Base-by-base conservation (phyloP, 2,113 vertebrate species). In the Coryphaenoides rupestris region DNA sequence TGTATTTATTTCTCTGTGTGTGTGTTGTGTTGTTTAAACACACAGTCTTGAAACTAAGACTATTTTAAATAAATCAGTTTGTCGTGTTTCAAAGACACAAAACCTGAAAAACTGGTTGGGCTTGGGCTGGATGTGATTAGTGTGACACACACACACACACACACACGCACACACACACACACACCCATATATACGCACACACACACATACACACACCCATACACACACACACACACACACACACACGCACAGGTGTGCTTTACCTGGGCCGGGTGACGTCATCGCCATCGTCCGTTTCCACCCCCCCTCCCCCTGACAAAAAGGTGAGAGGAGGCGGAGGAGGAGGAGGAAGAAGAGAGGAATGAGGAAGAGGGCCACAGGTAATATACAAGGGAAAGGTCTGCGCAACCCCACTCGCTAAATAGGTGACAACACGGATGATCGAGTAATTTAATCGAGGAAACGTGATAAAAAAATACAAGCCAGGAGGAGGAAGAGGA, bases 401-500 rank as follows among this genome's bases (percentile, higher is more conserved):
- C 5, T 45, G 40, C n/a, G n/a, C n/a, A n/a, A n/a, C n/a, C n/a
- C n/a, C n/a, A n/a, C n/a, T n/a, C n/a, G n/a, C n/a, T n/a, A n/a
- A n/a, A n/a, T n/a, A n/a, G n/a, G n/a, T n/a, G n/a, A n/a, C n/a
- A n/a, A n/a, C n/a, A n/a, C n/a, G n/a, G n/a, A n/a, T n/a, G n/a
- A n/a, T n/a, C n/a, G n/a, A n/a, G n/a, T n/a, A n/a, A n/a, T n/a
- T n/a, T n/a, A n/a, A n/a, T n/a, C n/a, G n/a, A n/a, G n/a, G n/a
- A n/a, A n/a, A n/a, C n/a, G n/a, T n/a, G n/a, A n/a, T n/a, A n/a
- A n/a, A n/a, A n/a, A n/a, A n/a, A n/a, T n/a, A n/a, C n/a, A n/a
- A n/a, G n/a, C n/a, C n/a, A 46, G 77, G 81, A 85, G 63, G 74
- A 87, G 83, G 83, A 87, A 83, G 76, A 67, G 7, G n/a, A 21